Conservation (phyloP, 2,888 invertebrate genomes). For the Drosophila algonquin region DNA sequence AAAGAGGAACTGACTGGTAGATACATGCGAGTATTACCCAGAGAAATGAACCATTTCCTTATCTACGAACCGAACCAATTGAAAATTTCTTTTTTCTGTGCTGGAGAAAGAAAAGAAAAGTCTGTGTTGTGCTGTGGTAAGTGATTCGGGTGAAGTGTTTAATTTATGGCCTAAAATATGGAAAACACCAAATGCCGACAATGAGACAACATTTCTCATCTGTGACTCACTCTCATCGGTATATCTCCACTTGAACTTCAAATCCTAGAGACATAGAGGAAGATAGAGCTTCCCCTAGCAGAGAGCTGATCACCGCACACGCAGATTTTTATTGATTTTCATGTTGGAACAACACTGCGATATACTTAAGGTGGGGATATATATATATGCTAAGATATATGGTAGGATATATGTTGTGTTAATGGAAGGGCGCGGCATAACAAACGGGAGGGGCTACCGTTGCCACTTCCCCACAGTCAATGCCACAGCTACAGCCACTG, state of each 20-base stretch:
- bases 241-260: conserved; percentile 38
- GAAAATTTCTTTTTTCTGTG: conserved; percentile 37
- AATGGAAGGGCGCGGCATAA: conserved; percentile 70
- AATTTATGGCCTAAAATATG: conserved; percentile 75
- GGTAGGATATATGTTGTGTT: conserved; percentile 53
- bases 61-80: conserved; percentile 61
- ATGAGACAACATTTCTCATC: conserved; percentile 65
- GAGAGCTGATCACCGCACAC: conserved; percentile 67
- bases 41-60: conserved; percentile 58
- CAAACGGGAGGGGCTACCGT: conserved; percentile 52
- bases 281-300: conserved; percentile 12
- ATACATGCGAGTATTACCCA: conserved; percentile 39
- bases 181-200: conserved; percentile 67
- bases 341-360: conserved; percentile 62
- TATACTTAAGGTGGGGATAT: conserved; percentile 13
- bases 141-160: conserved; percentile 65
- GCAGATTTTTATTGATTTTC: conserved; percentile 70
- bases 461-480: conserved; percentile 6
- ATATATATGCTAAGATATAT: conserved; percentile 3
- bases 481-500: conserved; percentile 8
- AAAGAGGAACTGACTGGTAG: conserved; percentile 2
- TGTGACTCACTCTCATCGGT: conserved; percentile 2
- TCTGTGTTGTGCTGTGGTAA: conserved; percentile 34
- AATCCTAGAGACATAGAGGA: neutral
- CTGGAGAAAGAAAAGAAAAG: neutral